Evolutionary conservation across 1,140 invertebrate species (phyloP), one percentile per base, ranked within the genome.

Genomic region (Drosophila kepulauana): DNA sequence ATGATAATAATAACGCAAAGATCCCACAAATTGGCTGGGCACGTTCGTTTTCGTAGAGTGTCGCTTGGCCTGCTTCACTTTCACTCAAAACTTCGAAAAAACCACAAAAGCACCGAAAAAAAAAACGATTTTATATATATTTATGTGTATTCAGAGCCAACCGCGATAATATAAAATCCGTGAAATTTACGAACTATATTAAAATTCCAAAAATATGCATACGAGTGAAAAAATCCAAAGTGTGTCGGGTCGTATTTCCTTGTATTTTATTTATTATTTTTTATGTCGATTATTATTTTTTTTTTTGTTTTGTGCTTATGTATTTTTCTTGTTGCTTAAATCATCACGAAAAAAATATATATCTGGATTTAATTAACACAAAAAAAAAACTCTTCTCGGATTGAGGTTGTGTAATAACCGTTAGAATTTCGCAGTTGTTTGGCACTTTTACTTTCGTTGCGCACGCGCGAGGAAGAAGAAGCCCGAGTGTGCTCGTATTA

Each of bases 11-110:
- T n/a, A 43, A 43, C 20, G 20, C 16, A 41, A 71, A 49, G 52
- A 61, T 57, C 48, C 64, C 62, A 79, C 79, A 79, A 88, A 86
- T 82, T 79, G 54, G 25, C 67, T 66, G 84, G 69, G 62, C 84
- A 87, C 85, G 85, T 74, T 80, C 74, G 61, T 61, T 25, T 25
- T 25, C 20, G 20, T 25, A 25, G 20, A 25, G 64, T 52, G 67
- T 82, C 54, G 59, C 61, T 62, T 51, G 76, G 49, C 45, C 73
- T 74, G 59, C 46, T 75, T 79, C 78, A 89, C 85, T 88, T 87
- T 87, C 84, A 87, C 84, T 87, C 67, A 58, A 66, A 70, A 66
- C 33, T 33, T 33, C 20, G 20, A 25, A 25, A 25, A 25, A 52
- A 64, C 16, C 71, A 82, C 79, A 52, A 72, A 73, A 65, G 69